Evolutionary conservation across 2,113 vertebrate genomes (phyloP), one percentile per base, ranked within the genome.

Genomic region (Xiphias gladius): DNA sequence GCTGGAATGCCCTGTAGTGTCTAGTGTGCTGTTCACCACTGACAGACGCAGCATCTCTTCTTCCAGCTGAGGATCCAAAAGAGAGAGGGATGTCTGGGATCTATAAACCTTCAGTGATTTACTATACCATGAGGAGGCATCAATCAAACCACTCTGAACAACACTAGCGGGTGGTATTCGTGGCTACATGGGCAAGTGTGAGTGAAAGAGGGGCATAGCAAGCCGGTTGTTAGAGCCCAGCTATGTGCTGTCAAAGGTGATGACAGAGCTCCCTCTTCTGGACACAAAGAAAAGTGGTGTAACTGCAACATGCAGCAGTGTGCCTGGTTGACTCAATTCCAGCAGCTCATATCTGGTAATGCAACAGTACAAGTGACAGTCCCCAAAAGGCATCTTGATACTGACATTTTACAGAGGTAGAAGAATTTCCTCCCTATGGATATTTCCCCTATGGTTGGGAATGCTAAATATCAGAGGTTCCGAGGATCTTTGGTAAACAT

Each of bases 231-330:
- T 35, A 0, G 48, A 59, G 26, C 10, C 64, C 68, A 78, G 84
- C 70, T 48, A 52, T 46, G 68, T 30, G 46, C 14, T 12, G 57
- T 80, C 73, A 84, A 88, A 82, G 72, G 55, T 73, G 64, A 81
- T 48, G 46, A 46, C 1, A 76, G 48, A 65, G 90, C 90, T 32
- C 94, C 93, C 92, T 91, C 95, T 94, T 58, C 30, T 93, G 95
- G 90, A 24, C n/a, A 62, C 8, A 72, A 9, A 30, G n/a, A 5
- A 6, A 69, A 76, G 35, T 70, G 65, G 32, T 12, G 20, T 4
- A 55, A 41, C 58, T 48, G 67, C 78, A 82, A 55, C 39, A 37
- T 32, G 43, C 52, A 43, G 46, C 35, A 30, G 28, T 58, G 22
- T 19, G 37, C 16, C 58, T 26, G 7, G 39, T 50, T 11, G 16